These are phyloP conservation scores for Pachyrhynchus sulphureomaculatus DNA, from an alignment of 1,140 invertebrate genomes.

Conservation along the genomic window DNA sequence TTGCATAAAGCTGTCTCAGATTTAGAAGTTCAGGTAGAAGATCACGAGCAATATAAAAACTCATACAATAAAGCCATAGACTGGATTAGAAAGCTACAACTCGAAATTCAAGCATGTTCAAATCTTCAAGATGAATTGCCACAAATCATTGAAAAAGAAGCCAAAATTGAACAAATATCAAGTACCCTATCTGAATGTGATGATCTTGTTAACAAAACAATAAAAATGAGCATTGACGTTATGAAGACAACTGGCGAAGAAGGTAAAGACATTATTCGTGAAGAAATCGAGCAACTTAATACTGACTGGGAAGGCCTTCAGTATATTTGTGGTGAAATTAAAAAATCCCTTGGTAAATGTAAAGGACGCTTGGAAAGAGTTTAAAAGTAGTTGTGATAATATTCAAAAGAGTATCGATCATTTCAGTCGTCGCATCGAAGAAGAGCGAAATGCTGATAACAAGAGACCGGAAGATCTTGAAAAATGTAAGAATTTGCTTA, in stretches of 20 bases:
- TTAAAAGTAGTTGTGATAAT: conserved; percentile 71
- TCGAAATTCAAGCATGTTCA: conserved; percentile 81
- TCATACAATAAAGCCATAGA: conserved; percentile 80
- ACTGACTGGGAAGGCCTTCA: conserved; percentile 85
- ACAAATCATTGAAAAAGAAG: conserved; percentile 70
- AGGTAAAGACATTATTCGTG: conserved; percentile 80
- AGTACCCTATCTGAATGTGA: conserved; percentile 70
- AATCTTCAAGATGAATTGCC: conserved; percentile 82
- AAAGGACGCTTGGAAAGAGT: conserved; percentile 86
- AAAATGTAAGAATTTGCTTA: conserved; percentile 71
- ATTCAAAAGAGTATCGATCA: conserved; percentile 79
- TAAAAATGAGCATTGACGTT: conserved; percentile 75
- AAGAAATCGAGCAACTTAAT: conserved; percentile 83
- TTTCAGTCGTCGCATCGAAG: conserved; percentile 66
- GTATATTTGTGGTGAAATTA: conserved; percentile 76
- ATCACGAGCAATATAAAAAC: conserved; percentile 84
- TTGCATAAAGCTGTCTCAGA: conserved; percentile 63
- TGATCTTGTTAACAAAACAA: conserved; percentile 69
- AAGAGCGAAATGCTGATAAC: conserved; percentile 71
- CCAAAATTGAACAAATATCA: conserved; percentile 69
- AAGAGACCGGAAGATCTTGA: conserved; percentile 79
- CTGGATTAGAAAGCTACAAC: conserved; percentile 81
- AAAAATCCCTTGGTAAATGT: conserved; percentile 75
- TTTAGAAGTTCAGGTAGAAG: conserved; percentile 79
- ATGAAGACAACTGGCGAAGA: conserved; percentile 80